Evolutionary conservation across 2,113 vertebrate genomes (phyloP).

Genomic region (Equus quagga): DNA sequence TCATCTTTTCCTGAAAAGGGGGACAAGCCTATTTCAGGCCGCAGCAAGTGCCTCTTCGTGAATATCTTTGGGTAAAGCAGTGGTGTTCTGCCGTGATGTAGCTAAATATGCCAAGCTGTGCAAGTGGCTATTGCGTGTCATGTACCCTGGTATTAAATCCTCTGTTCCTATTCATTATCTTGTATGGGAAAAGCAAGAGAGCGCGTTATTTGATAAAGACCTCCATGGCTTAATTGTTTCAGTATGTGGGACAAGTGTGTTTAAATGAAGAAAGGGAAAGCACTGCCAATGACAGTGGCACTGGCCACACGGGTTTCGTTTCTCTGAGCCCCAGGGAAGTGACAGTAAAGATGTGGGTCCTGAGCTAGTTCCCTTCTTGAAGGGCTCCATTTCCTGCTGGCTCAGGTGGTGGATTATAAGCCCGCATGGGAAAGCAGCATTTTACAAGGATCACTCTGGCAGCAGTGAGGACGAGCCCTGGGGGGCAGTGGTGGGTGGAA

Average conservation of each 20-base stretch:
- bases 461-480: too few species aligned
- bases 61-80: background rate
- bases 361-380: background rate
- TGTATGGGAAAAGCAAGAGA: background rate
- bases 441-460: background rate
- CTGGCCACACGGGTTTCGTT: background rate
- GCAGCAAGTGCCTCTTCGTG: constrained; percentile 46
- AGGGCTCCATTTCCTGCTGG: background rate
- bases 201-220: background rate
- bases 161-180: background rate
- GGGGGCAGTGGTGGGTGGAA: accelerated
- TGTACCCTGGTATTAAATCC: background rate
- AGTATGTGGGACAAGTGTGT: background rate
- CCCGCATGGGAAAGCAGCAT: background rate
- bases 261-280: constrained; percentile 11
- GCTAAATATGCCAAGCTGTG: constrained; percentile 2
- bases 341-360: background rate
- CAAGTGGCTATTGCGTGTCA: background rate
- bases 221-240: background rate
- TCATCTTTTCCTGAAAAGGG: constrained; percentile 65
- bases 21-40: constrained; percentile 76
- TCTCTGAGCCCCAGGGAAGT: background rate
- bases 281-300: too few species aligned
- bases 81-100: background rate
- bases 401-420: background rate